Evolutionary conservation across 2,888 invertebrate genomes (phyloP).

Genomic region (Drosophila multiciliata): DNA sequence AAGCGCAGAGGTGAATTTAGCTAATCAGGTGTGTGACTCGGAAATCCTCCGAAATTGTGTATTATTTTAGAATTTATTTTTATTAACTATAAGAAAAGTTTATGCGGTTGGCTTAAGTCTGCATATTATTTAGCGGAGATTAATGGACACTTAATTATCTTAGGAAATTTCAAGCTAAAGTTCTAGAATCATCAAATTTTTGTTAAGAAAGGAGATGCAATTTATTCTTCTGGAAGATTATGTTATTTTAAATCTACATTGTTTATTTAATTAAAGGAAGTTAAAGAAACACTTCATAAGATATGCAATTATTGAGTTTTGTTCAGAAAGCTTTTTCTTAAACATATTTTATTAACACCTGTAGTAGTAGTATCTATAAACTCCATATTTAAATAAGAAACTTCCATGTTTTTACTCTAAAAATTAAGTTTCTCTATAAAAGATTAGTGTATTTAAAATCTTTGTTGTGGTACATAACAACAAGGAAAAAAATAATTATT

Average conservation of each 20-base stretch:
- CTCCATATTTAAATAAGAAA: too few relatives aligned
- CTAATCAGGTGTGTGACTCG: not conserved
- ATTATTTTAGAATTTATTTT: not conserved
- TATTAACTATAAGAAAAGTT: not conserved
- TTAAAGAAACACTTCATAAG: not conserved
- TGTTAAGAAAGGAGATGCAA: too few relatives aligned
- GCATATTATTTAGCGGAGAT: not conserved
- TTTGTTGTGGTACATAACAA: too few relatives aligned
- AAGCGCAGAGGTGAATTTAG: not conserved
- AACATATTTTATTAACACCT: too few relatives aligned
- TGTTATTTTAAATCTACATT: not conserved
- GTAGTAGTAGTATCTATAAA: fast-evolving
- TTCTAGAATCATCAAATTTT: not conserved
- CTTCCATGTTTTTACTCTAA: too few relatives aligned
- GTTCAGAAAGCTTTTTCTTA: too few relatives aligned
- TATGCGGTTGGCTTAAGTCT: not conserved
- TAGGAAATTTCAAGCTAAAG: not conserved
- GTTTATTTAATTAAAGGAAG: not conserved
- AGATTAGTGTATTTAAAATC: too few relatives aligned
- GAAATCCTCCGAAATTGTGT: too few relatives aligned
- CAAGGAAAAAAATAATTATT: too few relatives aligned
- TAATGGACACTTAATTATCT: not conserved
- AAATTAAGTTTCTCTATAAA: too few relatives aligned
- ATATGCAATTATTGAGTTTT: too few relatives aligned
- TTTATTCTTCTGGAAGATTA: fast-evolving